A percentile compares a stretch with the other conserved stretches of the same genome.
Conservation (phyloP, 2,888 invertebrate genomes). For the Allygus modestus region DNA sequence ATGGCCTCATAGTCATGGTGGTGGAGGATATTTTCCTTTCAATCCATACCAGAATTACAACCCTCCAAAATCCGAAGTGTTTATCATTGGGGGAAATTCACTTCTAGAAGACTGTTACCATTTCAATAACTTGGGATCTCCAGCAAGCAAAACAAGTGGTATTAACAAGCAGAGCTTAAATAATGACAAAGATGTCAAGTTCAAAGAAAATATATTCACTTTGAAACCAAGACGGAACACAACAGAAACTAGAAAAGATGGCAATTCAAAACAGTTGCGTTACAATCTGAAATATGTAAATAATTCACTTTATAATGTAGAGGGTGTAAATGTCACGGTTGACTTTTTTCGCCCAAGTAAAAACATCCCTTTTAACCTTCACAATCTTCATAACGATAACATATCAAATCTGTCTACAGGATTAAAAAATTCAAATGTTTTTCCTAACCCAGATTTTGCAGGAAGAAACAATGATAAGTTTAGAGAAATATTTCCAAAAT, state of each 20-base stretch:
- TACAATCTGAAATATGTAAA: constrained; percentile 55
- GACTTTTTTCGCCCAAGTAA: constrained; percentile 47
- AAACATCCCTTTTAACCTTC: constrained; percentile 11
- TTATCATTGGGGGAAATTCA: constrained; percentile 58
- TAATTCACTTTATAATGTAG: constrained; percentile 33
- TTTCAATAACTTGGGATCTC: neutral
- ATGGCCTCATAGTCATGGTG: constrained; percentile 48
- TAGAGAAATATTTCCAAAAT: constrained; percentile 48
- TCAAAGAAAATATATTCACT: constrained; percentile 14
- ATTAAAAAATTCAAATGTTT: neutral
- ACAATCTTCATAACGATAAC: neutral
- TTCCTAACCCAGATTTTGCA: neutral
- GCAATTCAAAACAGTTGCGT: constrained; percentile 42
- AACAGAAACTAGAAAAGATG: constrained; percentile 38
- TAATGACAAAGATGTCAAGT: constrained; percentile 16
- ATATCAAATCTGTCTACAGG: neutral
- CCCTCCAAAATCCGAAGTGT: constrained; percentile 53
- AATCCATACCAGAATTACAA: constrained; percentile 40
- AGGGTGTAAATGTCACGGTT: constrained; percentile 44
- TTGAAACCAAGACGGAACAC: constrained; percentile 43
- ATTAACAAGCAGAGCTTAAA: neutral
- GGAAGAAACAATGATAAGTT: constrained; percentile 53
- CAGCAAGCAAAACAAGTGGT: neutral
- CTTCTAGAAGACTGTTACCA: constrained; percentile 54
- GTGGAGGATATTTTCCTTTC: constrained; percentile 32